Conservation (phyloP, 2,797 vertebrate species). For the Pipistrellus pipistrellus region DNA sequence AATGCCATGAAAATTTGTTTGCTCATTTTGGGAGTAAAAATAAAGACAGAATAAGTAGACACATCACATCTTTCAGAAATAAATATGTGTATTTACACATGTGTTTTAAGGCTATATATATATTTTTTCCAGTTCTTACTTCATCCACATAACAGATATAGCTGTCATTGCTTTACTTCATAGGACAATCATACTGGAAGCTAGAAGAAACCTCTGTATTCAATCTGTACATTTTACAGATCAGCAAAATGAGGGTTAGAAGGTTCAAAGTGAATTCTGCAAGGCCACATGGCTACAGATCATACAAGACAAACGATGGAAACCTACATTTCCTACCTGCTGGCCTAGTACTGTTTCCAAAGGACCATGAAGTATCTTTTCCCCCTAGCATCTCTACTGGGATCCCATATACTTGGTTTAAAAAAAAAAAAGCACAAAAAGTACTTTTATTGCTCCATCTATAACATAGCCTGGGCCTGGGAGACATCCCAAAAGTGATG, state of each 20-base stretch:
- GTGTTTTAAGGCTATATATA: neutral
- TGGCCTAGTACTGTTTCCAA: neutral
- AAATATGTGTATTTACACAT: neutral
- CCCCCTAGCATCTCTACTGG: neutral
- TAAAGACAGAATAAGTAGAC: neutral
- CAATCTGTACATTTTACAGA: slow-evolving; percentile 10
- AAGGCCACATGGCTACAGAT: neutral
- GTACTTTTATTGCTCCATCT: neutral
- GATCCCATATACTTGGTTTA: neutral
- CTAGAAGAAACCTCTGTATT: neutral
- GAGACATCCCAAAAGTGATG: neutral
- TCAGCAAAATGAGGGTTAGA: slow-evolving; percentile 19
- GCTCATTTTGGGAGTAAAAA: slow-evolving; percentile 29
- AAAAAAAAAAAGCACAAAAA: neutral
- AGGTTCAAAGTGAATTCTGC: neutral
- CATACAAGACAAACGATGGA: neutral
- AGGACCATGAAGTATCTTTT: neutral
- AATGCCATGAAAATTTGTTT: neutral
- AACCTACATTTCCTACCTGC: neutral
- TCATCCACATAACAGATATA: neutral
- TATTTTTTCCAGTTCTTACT: neutral
- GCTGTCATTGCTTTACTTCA: neutral
- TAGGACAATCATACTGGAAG: neutral
- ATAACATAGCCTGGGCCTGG: neutral
- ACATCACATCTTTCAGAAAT: neutral